These are phyloP conservation scores for Drosophila eohydei DNA, from an alignment of 2,888 invertebrate species.

Conservation along the genomic window DNA sequence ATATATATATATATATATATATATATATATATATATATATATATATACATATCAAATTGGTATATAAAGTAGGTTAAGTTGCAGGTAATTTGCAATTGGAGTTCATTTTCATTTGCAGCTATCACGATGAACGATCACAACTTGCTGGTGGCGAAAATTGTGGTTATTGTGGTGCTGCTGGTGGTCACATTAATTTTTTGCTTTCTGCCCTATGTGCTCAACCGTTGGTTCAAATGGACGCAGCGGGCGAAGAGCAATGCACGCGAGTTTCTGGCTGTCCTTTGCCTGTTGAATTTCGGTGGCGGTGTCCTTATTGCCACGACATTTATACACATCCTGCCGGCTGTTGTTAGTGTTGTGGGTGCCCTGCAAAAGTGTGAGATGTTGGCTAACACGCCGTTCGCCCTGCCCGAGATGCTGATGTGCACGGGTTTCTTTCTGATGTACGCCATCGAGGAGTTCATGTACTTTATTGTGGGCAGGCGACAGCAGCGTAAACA, in stretches of 20 bases:
- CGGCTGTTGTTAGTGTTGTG: conserved; percentile 90
- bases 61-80: conserved; percentile 32
- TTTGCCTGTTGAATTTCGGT: conserved; percentile 90
- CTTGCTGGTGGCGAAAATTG: conserved; percentile 88
- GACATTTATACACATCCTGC: conserved; percentile 92
- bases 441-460: conserved; percentile 92
- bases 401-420: conserved; percentile 89
- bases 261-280: conserved; percentile 85
- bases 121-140: conserved; percentile 38
- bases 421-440: conserved; percentile 91
- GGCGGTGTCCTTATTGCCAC: conserved; percentile 94
- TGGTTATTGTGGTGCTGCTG: conserved; percentile 92
- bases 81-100: conserved; percentile 4
- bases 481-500: conserved; percentile 83
- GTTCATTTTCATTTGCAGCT: neutral
- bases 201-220: conserved; percentile 89
- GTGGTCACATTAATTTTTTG: conserved; percentile 91
- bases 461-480: conserved; percentile 90
- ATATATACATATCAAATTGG: neutral
- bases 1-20: neutral
- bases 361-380: conserved; percentile 86
- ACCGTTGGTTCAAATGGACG: conserved; percentile 88
- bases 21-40: neutral
- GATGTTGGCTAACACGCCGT: conserved; percentile 86
- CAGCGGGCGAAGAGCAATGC: conserved; percentile 70